Conservation (phyloP, 2,888 invertebrate genomes). For the Rhagophthalmus giganteus region DNA sequence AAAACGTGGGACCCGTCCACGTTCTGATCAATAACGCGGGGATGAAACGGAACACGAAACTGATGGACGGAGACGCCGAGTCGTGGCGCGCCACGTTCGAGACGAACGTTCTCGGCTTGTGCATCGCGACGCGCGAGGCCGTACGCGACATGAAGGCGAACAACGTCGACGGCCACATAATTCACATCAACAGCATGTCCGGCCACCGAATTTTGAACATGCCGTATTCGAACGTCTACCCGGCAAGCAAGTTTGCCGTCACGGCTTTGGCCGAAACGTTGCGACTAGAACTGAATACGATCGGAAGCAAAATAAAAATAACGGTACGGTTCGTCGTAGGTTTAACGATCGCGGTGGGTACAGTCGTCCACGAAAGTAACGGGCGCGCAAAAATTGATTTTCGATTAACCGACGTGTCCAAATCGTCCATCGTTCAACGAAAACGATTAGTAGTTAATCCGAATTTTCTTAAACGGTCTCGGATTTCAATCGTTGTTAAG, state of each 20-base stretch:
- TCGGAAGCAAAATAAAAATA: slow-evolving; percentile 1
- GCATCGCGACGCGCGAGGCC: slow-evolving; percentile 1
- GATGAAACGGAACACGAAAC: slow-evolving; percentile 9
- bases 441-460: no score
- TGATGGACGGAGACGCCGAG: slow-evolving; percentile 29
- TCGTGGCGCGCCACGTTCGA: neutral
- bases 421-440: no score
- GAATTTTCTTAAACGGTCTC: no score
- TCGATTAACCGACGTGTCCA: no score
- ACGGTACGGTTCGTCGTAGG: no score
- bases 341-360: no score
- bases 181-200: neutral
- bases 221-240: neutral
- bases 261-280: slow-evolving; percentile 1
- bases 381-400: no score
- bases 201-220: neutral
- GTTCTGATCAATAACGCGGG: slow-evolving; percentile 38
- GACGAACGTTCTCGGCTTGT: slow-evolving; percentile 2
- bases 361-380: no score
- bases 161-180: neutral
- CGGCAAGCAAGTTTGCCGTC: neutral
- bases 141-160: neutral
- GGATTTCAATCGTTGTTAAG: no score
- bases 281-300: neutral
- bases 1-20: slow-evolving; percentile 34